Evolutionary conservation across 2,888 invertebrate genomes (phyloP).

Genomic region (Seladonia tumulorum): DNA sequence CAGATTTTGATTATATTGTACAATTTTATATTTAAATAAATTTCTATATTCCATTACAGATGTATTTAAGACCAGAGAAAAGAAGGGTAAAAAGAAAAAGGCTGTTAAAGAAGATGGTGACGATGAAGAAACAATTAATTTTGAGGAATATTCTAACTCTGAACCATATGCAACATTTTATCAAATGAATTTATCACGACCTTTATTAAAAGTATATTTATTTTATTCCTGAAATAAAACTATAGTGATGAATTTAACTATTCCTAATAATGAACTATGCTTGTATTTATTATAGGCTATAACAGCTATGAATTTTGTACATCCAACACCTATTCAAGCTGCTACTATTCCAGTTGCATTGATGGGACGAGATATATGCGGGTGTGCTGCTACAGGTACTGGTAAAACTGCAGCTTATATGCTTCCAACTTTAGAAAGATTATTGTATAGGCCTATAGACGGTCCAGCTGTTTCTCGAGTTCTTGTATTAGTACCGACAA

Average conservation of each 20-base stretch:
- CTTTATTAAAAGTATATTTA: constrained; percentile 91
- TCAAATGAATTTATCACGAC: constrained; percentile 98
- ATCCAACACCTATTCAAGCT: constrained; percentile 98
- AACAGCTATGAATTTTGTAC: constrained; percentile 93
- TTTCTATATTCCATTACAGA: constrained; percentile 70
- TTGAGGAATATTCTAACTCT: constrained; percentile 89
- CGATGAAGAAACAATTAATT: constrained; percentile 82
- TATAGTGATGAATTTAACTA: not conserved
- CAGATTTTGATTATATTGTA: constrained; percentile 5
- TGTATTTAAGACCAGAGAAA: constrained; percentile 79
- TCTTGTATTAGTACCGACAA: constrained; percentile 96
- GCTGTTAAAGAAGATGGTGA: constrained; percentile 84
- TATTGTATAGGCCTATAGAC: constrained; percentile 93
- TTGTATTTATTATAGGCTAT: constrained; percentile 87
- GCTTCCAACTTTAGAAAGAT: constrained; percentile 97
- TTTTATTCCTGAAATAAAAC: not conserved
- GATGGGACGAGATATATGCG: constrained; percentile 96
- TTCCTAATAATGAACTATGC: constrained; percentile 14
- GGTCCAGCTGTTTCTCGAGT: constrained; percentile 91
- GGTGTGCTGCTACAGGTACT: constrained; percentile 99
- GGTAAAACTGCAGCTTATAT: constrained; percentile 99
- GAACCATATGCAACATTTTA: constrained; percentile 91
- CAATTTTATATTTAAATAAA: not conserved
- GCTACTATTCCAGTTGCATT: constrained; percentile 97
- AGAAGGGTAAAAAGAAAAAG: constrained; percentile 82